Base-by-base conservation (phyloP, 2,888 invertebrate species). In the Polydrusus tereticollis region DNA sequence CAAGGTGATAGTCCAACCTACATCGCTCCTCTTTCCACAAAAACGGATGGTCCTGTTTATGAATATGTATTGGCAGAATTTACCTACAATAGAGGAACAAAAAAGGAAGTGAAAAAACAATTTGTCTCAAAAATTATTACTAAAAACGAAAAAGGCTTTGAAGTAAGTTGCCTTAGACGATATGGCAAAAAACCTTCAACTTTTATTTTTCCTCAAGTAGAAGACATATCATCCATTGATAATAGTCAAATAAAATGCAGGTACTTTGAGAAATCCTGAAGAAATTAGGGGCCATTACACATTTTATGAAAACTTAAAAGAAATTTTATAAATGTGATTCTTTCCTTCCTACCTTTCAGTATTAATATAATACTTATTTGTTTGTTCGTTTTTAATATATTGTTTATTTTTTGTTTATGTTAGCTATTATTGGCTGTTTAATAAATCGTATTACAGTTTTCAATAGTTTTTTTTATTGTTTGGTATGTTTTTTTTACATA, bases 281-380 rank as follows among this genome's bases (percentile, higher is more conserved):
- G 18, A n/a, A 8, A 14, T 16, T 16, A 47, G 47, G 47, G 8
- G 29, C 47, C 16, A 2, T 47, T 14, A 14, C 2, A 12, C 16
- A 18, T 47, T n/a, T 16, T 8, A 47, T 18, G 47, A 47, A 47
- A 8, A 47, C 18, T 20, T 47, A 16, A 16, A 16, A 47, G 8
- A n/a, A 14, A 47, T 47, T 47, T 47, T 5, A 29, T 29, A 29
- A 5, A 7, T 29, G 7, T 29, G 3, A 29, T 29, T 29, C n/a
- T n/a, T n/a, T n/a, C n/a, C n/a, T n/a, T n/a, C n/a, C 43, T 47
- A 47, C 20, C 47, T 47, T 16, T 16, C 47, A 47, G 14, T 47
- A 16, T 47, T 16, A 14, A 41, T 41, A 12, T 41, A 41, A n/a
- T 47, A 16, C 47, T 16, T 8, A 7, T 47, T 47, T 47, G 18